These are phyloP conservation scores for Hipposideros larvatus DNA, from an alignment of 2,797 vertebrate genomes.

Conservation along the genomic window DNA sequence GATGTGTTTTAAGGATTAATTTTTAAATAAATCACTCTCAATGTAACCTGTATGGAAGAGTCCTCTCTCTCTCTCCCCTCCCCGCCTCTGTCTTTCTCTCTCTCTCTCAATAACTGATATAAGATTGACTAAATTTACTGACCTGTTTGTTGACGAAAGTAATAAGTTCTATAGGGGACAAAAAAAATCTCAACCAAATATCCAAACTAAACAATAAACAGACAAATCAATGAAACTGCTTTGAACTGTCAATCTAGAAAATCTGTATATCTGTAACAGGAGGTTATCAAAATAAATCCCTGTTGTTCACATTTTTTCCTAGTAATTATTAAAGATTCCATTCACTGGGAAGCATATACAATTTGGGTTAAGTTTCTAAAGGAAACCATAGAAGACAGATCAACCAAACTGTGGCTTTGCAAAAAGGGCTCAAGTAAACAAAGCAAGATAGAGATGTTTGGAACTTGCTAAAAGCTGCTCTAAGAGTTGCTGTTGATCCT, in stretches of 20 bases:
- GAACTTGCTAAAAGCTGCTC: not conserved
- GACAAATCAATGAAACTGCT: not conserved
- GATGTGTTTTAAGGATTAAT: slow-evolving; percentile 45
- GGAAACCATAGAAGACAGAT: slow-evolving; percentile 15
- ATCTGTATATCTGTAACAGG: not conserved
- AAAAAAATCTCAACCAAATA: not conserved
- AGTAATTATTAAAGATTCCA: slow-evolving; percentile 16
- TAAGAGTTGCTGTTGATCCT: not conserved
- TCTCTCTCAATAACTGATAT: not conserved
- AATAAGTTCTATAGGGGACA: not conserved
- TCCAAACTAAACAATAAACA: not conserved
- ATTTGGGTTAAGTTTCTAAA: not conserved
- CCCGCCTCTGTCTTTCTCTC: not conserved
- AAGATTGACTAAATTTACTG: slow-evolving; percentile 12
- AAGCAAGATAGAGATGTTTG: not conserved
- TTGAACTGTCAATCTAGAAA: not conserved
- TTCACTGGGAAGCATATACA: not conserved
- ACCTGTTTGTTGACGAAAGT: not conserved
- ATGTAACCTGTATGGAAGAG: not conserved
- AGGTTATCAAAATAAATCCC: slow-evolving; percentile 3
- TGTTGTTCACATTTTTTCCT: not conserved
- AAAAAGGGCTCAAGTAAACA: not conserved
- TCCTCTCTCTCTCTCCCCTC: not conserved
- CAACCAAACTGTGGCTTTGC: not conserved
- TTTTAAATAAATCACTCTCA: not conserved